Conservation (phyloP, 2,113 vertebrate genomes). For the Sinocyclocheilus anophthalmus region DNA sequence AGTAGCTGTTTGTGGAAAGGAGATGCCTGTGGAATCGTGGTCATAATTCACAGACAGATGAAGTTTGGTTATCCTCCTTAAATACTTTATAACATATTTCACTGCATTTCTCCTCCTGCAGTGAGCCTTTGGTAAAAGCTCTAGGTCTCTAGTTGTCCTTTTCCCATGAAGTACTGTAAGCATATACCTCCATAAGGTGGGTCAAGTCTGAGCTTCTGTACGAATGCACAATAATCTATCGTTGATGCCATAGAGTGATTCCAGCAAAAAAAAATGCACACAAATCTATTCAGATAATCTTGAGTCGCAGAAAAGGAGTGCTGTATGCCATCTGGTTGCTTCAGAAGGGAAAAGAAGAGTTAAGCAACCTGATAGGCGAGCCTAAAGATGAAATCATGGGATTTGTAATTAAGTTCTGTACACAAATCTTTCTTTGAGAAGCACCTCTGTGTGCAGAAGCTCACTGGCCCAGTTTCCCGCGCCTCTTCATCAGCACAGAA, state of each 20-base stretch:
- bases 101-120: not conserved
- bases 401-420: constrained; percentile 55
- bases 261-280: not conserved
- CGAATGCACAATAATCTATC: not conserved
- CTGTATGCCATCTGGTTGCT: constrained; percentile 3
- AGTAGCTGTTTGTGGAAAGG: constrained; percentile 18
- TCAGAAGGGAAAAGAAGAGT: constrained; percentile 22
- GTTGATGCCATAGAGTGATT: not conserved
- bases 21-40: constrained; percentile 16
- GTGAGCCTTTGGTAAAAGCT: not conserved
- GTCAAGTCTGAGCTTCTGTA: not conserved
- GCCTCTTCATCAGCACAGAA: constrained; percentile 13
- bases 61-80: not conserved
- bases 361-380: constrained; percentile 43
- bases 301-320: not conserved
- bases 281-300: constrained; percentile 7
- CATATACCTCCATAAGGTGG: not conserved
- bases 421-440: constrained; percentile 50
- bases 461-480: constrained; percentile 45
- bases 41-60: constrained; percentile 13
- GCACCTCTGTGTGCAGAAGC: constrained; percentile 43
- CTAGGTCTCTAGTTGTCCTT: not conserved
- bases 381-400: constrained; percentile 52
- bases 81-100: not conserved
- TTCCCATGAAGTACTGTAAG: not conserved